Percentiles rank a stretch among this genome's conserved stretches.
phyloP scores from a whole-genome alignment of 2,888 invertebrate genomes.

The Fragum fragum region DNA sequence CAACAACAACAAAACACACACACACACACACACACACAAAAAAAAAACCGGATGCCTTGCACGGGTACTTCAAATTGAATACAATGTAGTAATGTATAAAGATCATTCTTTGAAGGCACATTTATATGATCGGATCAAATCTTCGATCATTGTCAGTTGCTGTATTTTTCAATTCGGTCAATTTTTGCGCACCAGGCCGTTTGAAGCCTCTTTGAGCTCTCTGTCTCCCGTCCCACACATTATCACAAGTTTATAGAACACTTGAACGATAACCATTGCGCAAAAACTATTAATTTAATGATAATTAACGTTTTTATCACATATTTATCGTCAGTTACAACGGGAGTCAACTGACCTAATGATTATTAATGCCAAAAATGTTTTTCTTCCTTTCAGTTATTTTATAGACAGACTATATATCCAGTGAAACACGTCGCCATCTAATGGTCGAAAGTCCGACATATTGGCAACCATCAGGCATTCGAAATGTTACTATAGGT shows the following conservation, averaged over 20 bases:
- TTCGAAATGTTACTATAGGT: not conserved
- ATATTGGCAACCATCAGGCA: not conserved
- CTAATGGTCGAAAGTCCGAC: conserved; percentile 16
- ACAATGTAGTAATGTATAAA: no score
- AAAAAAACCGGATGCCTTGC: no score
- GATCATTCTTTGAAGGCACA: no score
- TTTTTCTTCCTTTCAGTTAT: conserved; percentile 17
- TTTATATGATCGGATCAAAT: no score
- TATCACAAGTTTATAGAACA: not conserved
- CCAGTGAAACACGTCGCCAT: not conserved
- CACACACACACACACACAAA: no score
- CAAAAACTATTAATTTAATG: not conserved
- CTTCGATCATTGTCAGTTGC: no score
- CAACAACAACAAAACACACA: no score
- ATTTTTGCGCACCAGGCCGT: no score
- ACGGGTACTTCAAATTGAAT: no score
- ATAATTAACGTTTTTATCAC: conserved; percentile 4
- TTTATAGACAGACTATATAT: not conserved
- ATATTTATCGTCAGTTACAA: conserved; percentile 2
- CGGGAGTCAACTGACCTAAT: not conserved
- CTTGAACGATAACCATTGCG: not conserved
- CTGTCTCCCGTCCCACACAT: not conserved
- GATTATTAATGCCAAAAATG: conserved; percentile 12
- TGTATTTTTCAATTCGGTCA: no score
- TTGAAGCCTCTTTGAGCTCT: not conserved